Conservation (phyloP, 2,888 invertebrate genomes). For the Notodromas monacha region DNA sequence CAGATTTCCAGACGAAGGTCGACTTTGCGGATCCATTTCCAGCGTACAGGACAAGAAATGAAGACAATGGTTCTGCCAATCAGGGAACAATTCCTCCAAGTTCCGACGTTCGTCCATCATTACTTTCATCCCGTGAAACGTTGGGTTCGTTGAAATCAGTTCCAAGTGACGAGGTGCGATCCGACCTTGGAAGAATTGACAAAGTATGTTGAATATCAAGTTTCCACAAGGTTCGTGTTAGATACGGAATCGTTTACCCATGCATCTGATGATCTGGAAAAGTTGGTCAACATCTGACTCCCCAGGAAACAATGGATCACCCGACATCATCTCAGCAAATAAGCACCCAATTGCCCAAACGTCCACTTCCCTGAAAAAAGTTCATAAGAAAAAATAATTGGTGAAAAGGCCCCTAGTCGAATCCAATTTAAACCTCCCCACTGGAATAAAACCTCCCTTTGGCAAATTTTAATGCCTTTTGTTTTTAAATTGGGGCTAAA, state of each 20-base stretch:
- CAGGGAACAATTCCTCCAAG: background rate
- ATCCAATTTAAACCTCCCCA: no score
- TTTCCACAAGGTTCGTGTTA: no score
- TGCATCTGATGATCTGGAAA: conserved; percentile 38
- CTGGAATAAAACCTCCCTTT: no score
- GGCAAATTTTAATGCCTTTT: no score
- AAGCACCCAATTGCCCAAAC: conserved; percentile 62
- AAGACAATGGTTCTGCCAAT: background rate
- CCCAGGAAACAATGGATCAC: conserved; percentile 54
- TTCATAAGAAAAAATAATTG: no score
- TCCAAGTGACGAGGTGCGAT: background rate
- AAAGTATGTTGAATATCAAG: no score
- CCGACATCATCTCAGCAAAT: conserved; percentile 50
- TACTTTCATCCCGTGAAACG: background rate
- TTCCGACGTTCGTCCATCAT: no score
- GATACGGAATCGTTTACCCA: no score
- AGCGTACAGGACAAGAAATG: background rate
- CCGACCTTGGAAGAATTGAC: no score
- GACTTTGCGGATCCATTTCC: background rate
- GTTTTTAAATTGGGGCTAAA: no score
- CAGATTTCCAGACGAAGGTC: background rate
- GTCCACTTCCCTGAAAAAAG: conserved; percentile 29
- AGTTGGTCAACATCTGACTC: conserved; percentile 66
- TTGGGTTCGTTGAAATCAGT: background rate
- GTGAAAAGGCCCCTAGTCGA: no score